These are phyloP conservation scores for Calycopis cecrops DNA, from an alignment of 1,140 invertebrate genomes.

Conservation along the genomic window DNA sequence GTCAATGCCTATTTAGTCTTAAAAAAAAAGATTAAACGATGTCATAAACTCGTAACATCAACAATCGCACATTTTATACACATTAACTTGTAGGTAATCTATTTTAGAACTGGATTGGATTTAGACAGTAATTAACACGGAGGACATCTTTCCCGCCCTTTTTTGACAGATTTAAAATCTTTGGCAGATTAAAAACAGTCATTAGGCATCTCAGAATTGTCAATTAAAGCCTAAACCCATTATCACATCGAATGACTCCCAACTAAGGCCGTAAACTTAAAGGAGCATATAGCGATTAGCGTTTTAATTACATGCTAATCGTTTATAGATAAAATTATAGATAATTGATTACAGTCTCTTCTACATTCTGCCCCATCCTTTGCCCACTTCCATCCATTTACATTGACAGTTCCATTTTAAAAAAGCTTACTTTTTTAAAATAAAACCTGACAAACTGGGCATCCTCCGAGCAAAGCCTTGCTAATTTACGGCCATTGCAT, in stretches of 20 bases:
- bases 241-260: conserved; percentile 59
- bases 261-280: conserved; percentile 13
- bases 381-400: no score
- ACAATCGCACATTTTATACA: conserved; percentile 62
- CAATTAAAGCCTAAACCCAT: conserved; percentile 68
- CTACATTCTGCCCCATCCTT: neutral
- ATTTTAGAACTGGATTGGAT: conserved; percentile 46
- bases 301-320: no score
- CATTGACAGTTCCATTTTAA: no score
- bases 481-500: neutral
- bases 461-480: no score
- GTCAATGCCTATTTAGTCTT: conserved; percentile 38
- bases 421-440: no score
- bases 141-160: conserved; percentile 13
- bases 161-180: neutral
- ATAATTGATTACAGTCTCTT: no score
- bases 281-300: neutral
- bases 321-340: no score
- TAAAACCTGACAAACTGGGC: no score
- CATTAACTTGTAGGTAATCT: conserved; percentile 27
- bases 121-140: conserved; percentile 63
- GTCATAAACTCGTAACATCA: conserved; percentile 46
- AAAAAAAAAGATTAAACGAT: conserved; percentile 32
- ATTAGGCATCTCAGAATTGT: conserved; percentile 38
- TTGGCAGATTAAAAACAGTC: conserved; percentile 17